phyloP scores from a whole-genome alignment of 1,140 invertebrate species.

The Spodoptera litura region DNA sequence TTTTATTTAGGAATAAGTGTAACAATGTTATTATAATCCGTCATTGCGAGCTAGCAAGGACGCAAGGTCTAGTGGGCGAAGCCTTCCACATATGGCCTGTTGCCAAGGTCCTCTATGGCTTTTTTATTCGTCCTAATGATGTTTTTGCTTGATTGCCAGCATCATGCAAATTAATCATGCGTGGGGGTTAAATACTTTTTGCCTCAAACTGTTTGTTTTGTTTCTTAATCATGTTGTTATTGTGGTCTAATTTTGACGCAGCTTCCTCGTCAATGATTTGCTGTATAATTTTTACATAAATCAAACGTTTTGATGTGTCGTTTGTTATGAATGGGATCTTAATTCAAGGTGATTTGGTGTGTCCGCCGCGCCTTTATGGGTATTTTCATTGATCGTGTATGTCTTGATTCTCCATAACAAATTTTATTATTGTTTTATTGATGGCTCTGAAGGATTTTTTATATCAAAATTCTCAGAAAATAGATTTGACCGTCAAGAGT shows the following conservation, averaged over 20 bases:
- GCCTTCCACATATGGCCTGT: conserved; percentile 62
- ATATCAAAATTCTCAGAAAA: no score
- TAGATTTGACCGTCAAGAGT: no score
- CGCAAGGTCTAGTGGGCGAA: conserved; percentile 64
- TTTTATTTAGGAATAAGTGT: background rate
- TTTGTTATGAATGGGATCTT: conserved; percentile 19
- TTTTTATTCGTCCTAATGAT: conserved; percentile 48
- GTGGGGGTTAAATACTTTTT: conserved; percentile 39
- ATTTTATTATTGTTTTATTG: no score
- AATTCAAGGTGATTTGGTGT: background rate
- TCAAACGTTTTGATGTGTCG: background rate
- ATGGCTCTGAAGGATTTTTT: no score
- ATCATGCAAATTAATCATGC: conserved; percentile 32
- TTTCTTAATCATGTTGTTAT: conserved; percentile 35
- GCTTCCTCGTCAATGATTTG: conserved; percentile 20
- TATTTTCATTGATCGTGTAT: background rate
- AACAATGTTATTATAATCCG: conserved; percentile 19
- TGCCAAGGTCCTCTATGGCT: conserved; percentile 62
- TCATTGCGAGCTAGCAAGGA: conserved; percentile 60
- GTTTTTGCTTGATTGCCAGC: conserved; percentile 53
- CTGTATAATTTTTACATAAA: conserved; percentile 36
- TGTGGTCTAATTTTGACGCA: conserved; percentile 4
- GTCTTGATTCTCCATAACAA: background rate
- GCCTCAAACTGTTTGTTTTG: conserved; percentile 31
- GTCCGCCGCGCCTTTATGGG: background rate